Base-by-base conservation (phyloP, 2,113 vertebrate genomes). In the Engraulis encrasicolus region DNA sequence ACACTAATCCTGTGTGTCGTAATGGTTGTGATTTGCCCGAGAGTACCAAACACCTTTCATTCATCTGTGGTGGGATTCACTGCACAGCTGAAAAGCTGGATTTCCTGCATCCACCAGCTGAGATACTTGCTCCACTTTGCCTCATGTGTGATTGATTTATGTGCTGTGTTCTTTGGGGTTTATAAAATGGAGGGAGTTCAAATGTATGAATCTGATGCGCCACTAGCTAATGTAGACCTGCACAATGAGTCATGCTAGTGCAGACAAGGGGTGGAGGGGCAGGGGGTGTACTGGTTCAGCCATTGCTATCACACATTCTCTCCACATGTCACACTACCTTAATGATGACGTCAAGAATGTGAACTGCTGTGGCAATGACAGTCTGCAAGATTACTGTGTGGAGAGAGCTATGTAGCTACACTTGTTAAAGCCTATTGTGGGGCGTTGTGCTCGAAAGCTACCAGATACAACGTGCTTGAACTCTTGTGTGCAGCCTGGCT, bases 281-380 rank as follows among this genome's bases (percentile, higher is more conserved):
- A 9, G 23, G 58, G 50, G 50, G 36, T 36, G 84, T 85, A 40
- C 3, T 40, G 20, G n/a, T 80, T 85, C 74, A 85, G 38, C 58
- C 82, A 85, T 86, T 49, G 17, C 77, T 86, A 88, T 89, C 66
- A 81, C 90, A 89, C 87, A 45, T 89, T 80, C 82, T 86, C 50
- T 86, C 89, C 79, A 89, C 82, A 92, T 90, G 77, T 85, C 88
- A 85, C 87, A 84, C 84, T 36, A 78, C 66, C 66, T 31, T 74
- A 34, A 36, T 71, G 61, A 71, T 74, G 66, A 74, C 66, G 27
- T 74, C 14, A 14, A 36, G 27, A 38, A 15, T 54, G 7, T 31
- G 74, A 11, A 6, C 0, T 0, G 48, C 6, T 82, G 5, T 15
- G 2, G 37, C 48, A 18, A 37, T 83, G 19, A 1, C 36, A 2